Base-by-base conservation (phyloP, 92 coral and sea anemone species). In the Epizoanthus ramosus region DNA sequence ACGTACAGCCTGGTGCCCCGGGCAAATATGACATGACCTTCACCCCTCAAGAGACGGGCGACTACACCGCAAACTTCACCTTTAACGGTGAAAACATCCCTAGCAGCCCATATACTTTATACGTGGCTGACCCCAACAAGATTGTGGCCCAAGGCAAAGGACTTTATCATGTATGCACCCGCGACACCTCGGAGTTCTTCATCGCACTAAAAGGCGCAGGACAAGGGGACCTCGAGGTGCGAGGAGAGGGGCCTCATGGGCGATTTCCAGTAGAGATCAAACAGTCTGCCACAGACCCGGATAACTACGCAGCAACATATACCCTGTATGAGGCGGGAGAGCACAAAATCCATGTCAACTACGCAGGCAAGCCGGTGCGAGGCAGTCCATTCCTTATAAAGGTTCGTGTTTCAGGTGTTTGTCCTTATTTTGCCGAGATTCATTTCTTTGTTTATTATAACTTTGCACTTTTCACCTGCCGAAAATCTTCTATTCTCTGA, bases 381-480 rank as follows among this genome's bases (percentile, higher is more conserved):
- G 99, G 98, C 33, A 96, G 99, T 57, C 99, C 99, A 1, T 96
- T 84, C 63, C 63, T 92, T 54, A 94, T 96, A 80, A 96, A 96
- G 87, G 97, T 93, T 19, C n/a, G n/a, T n/a, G n/a, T n/a, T n/a
- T n/a, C n/a, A n/a, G 21, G 57, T 21, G 35, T 14, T 31, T 17
- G 3, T 16, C 1, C 45, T 33, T 15, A 35, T 14, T 15, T 10
- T 17, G 39, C 21, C 43, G 43, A 37, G 43, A 37, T 37, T 37
- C 43, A 28, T 28, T 28, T 28, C 31, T 28, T 28, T 28, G 31
- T 28, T 28, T 28, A 28, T 28, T 28, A 28, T 28, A 28, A 28
- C 31, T 28, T 28, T 28, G 1, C 31, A 28, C 31, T 2, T 28
- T 28, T 28, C 31, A 28, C 2, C 31, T 28, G 31, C 31, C 31